These are phyloP conservation scores for Lytechinus pictus DNA, from an alignment of 35 echinoderm and acorn worm species.

Conservation along the genomic window DNA sequence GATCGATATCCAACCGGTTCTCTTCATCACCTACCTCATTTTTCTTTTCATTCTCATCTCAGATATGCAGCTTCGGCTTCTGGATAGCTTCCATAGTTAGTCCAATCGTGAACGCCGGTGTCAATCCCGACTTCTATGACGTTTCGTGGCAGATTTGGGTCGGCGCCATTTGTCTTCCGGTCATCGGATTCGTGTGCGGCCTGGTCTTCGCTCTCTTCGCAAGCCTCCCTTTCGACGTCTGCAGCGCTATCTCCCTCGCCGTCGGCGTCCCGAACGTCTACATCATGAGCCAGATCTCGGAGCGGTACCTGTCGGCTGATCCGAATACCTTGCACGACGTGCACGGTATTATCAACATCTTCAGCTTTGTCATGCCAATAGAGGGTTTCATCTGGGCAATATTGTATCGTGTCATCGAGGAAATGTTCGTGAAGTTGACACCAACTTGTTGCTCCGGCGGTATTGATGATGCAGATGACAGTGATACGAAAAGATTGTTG, in stretches of 20 bases:
- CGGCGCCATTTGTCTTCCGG: conserved; percentile 21
- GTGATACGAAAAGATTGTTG: neutral
- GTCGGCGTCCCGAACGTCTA: conserved; percentile 51
- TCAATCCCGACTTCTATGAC: neutral
- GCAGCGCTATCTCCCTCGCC: conserved; percentile 62
- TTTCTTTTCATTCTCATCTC: neutral
- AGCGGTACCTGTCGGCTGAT: neutral
- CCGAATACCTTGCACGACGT: neutral
- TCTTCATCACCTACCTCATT: neutral
- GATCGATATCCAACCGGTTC: too few relatives aligned
- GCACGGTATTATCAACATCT: neutral
- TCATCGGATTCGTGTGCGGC: conserved; percentile 45
- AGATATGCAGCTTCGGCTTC: conserved; percentile 54
- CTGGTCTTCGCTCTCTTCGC: conserved; percentile 32
- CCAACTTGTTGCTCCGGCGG: neutral
- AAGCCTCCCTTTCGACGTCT: conserved; percentile 49
- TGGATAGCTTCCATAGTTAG: neutral
- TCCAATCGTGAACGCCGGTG: neutral
- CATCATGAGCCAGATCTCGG: neutral
- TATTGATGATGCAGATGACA: neutral
- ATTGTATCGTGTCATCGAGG: neutral
- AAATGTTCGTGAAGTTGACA: neutral
- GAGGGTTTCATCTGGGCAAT: neutral
- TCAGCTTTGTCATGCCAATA: neutral
- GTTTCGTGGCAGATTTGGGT: conserved; percentile 26